phyloP scores from a whole-genome alignment of 1,140 invertebrate genomes.

The Trichogramma pretiosum region DNA sequence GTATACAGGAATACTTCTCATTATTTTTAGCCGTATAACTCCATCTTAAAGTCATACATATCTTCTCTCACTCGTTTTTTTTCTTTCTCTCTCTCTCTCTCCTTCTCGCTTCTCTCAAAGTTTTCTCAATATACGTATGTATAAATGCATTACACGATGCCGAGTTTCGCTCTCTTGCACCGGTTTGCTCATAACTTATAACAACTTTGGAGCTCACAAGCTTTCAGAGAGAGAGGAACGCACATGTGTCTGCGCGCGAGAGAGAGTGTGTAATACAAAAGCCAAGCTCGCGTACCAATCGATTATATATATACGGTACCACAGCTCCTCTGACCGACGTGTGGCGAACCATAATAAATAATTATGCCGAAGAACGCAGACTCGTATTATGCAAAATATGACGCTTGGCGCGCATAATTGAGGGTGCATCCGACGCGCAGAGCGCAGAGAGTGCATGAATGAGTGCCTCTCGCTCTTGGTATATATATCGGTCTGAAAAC shows the following conservation, averaged over 20 bases:
- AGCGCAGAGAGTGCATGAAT: too few species aligned
- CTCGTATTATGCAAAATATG: slow-evolving; percentile 10
- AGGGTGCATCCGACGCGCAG: background rate
- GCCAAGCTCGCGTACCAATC: slow-evolving; percentile 1
- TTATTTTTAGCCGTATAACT: too few species aligned
- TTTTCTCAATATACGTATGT: too few species aligned
- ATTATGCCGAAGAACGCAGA: background rate
- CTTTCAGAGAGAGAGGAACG: too few species aligned
- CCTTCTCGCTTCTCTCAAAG: background rate
- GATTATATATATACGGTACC: background rate
- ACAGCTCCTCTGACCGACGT: background rate
- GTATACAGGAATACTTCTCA: too few species aligned
- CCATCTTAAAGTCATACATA: too few species aligned
- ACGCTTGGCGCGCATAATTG: slow-evolving; percentile 4
- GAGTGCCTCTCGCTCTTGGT: too few species aligned
- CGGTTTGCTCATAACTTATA: background rate
- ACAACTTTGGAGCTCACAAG: too few species aligned
- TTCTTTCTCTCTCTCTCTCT: slow-evolving; percentile 1
- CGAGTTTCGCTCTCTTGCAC: too few species aligned
- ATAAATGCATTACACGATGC: too few species aligned
- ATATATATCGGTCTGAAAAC: too few species aligned
- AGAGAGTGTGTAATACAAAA: background rate
- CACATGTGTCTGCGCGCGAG: too few species aligned
- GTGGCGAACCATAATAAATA: slow-evolving; percentile 3
- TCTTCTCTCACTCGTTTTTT: background rate